Percentiles rank a stretch among this genome's conserved stretches.
Evolutionary conservation across 2,113 vertebrate species (phyloP).

Genomic region (Rhizomys pruinosus): DNA sequence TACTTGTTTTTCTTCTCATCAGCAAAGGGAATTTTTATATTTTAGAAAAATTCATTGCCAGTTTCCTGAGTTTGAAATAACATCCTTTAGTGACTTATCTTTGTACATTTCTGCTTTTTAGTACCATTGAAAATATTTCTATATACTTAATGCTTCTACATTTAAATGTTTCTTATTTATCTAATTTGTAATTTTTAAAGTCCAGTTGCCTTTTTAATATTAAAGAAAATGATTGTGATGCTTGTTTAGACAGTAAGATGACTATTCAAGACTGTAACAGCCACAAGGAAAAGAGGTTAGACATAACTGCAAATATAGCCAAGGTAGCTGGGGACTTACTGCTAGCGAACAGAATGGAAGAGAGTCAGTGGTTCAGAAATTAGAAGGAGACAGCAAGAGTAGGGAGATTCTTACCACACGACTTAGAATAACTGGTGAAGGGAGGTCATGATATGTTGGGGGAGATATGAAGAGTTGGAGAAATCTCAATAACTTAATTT

Average conservation of each 20-base stretch:
- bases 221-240: not conserved
- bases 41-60: no score
- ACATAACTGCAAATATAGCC: not conserved
- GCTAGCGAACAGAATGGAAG: not conserved
- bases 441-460: not conserved
- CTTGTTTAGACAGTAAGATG: not conserved
- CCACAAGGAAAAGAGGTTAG: not conserved
- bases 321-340: not conserved
- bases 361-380: not conserved
- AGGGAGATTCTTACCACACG: not conserved
- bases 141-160: not conserved
- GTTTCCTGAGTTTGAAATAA: no score
- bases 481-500: not conserved
- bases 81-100: not conserved
- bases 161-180: not conserved
- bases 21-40: no score
- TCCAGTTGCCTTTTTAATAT: not conserved
- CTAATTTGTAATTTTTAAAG: constrained; percentile 22
- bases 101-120: not conserved
- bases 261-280: not conserved
- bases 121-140: not conserved
- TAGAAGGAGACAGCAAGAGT: not conserved
- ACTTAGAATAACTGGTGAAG: not conserved
- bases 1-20: no score
- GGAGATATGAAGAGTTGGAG: not conserved